Base-by-base conservation (phyloP, 2,113 vertebrate species). In the Pleuronectes platessa region DNA sequence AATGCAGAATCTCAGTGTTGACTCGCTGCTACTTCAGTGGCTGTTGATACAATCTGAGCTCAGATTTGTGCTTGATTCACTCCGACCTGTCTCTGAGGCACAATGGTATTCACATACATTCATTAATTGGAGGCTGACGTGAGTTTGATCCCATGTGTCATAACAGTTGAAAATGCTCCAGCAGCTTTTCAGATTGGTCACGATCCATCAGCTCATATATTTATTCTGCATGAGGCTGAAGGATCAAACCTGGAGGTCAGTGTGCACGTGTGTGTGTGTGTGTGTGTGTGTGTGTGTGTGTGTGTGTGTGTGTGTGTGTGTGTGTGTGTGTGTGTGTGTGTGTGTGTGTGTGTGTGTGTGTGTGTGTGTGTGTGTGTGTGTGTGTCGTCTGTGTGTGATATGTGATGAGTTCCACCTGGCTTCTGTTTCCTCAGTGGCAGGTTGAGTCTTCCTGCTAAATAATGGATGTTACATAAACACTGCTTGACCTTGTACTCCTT, bases 401-500 rank as follows among this genome's bases (percentile, higher is more conserved):
- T 54, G 68, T 76, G 84, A 89, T 79, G 74, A 74, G 60, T 85
- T 85, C 82, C 90, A 90, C 87, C 90, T 92, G 90, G 87, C 86
- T 83, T 73, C 74, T 78, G 81, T 85, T 82, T 82, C 79, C 80
- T 75, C 74, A 61, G 73, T 73, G 76, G 53, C 82, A 86, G 64
- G 64, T 74, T 71, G 75, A 78, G 81, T 76, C 84, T 77, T 78
- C 78, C 23, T 63, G 27, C 71, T 89, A 89, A 90, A 84, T 89
- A 88, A 87, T 90, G 88, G 68, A 86, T 86, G 76, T 81, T 88
- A 87, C 79, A 87, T 81, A 92, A 92, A 89, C 89, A 88, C 78
- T 26, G 64, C 83, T 87, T 86, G 86, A 87, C 88, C 87, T 90
- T 85, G 67, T 51, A 71, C 78, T 78, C 70, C 58, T 70, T 82